These are phyloP conservation scores for Pentalonia nigronervosa DNA, from an alignment of 1,140 invertebrate genomes.

Conservation along the genomic window DNA sequence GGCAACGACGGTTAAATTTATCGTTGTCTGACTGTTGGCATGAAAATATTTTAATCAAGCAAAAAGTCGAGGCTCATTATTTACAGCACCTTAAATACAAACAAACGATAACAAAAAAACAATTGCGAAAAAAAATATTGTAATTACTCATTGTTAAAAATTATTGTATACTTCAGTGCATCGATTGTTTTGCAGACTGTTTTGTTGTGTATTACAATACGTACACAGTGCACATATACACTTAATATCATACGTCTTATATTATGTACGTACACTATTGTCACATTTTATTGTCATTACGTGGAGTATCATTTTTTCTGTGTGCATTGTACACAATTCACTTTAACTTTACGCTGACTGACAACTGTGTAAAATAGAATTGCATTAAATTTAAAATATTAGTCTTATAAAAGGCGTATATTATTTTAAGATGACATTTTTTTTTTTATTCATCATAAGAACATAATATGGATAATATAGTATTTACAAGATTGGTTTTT, in stretches of 20 bases:
- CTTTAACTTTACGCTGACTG: background rate
- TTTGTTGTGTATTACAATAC: background rate
- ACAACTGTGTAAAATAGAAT: background rate
- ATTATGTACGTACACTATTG: background rate
- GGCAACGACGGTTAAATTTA: background rate
- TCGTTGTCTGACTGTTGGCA: constrained; percentile 19
- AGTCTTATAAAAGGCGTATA: background rate
- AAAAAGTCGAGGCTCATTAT: constrained; percentile 30
- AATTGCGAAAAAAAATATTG: constrained; percentile 1
- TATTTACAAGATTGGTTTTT: too few species aligned
- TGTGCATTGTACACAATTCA: background rate
- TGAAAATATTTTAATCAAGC: constrained; percentile 36
- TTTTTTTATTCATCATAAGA: background rate
- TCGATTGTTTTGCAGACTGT: background rate
- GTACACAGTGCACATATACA: background rate
- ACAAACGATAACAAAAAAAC: background rate
- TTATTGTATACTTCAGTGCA: background rate
- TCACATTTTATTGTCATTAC: background rate
- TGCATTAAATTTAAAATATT: background rate
- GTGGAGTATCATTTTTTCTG: background rate
- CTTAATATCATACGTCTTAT: background rate
- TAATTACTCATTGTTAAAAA: constrained; percentile 2
- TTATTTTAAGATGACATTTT: background rate
- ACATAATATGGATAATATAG: too few species aligned
- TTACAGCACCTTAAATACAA: background rate